Conservation (phyloP, 2,113 vertebrate genomes). For the Oryzias curvinotus region DNA sequence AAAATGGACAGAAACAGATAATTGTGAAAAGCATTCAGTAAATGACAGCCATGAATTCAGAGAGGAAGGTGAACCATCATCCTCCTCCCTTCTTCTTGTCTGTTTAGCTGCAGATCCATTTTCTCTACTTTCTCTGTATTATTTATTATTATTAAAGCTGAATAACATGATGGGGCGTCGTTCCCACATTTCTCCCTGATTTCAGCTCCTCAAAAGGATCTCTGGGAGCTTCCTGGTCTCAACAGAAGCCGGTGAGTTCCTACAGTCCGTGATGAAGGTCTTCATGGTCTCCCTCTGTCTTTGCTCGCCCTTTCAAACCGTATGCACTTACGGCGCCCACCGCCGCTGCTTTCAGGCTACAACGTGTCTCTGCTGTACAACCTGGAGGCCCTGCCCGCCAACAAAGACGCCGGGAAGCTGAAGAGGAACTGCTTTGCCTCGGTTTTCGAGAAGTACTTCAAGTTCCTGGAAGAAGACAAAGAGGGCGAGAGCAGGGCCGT, state of each 20-base stretch:
- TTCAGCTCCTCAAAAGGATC: conserved; percentile 89
- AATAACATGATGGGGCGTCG: no score
- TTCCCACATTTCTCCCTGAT: conserved; percentile 14
- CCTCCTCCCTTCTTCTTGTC: no score
- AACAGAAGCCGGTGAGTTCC: conserved; percentile 84
- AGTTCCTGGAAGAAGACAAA: conserved; percentile 95
- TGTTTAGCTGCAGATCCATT: no score
- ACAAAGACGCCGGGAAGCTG: conserved; percentile 90
- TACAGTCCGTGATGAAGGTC: no score
- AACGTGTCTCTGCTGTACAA: conserved; percentile 72
- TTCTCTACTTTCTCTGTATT: no score
- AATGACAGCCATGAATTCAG: no score
- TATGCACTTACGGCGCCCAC: no score
- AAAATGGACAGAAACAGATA: no score
- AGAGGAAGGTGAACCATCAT: no score
- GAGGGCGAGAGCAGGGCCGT: conserved; percentile 94
- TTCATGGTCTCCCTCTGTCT: background rate
- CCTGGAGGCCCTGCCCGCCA: conserved; percentile 90
- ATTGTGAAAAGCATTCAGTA: no score
- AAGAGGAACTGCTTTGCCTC: conserved; percentile 98
- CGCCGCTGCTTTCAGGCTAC: conserved; percentile 42
- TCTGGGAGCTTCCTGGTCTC: conserved; percentile 88
- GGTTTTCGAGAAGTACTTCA: conserved; percentile 98
- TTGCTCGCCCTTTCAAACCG: background rate
- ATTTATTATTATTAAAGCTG: no score